phyloP scores from a whole-genome alignment of 2,888 invertebrate genomes.

The Biston stratarius region DNA sequence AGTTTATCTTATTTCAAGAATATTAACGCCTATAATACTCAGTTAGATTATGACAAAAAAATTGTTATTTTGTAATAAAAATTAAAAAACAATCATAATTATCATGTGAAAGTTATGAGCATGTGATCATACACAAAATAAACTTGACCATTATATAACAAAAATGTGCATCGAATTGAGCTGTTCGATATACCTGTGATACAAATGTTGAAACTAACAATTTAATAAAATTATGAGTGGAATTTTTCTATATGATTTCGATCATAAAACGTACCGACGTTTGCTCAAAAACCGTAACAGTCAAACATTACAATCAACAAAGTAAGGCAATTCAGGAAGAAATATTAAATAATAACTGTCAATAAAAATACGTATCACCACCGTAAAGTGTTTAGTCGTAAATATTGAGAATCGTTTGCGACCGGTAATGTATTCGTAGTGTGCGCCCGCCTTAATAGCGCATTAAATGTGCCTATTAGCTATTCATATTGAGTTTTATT shows the following conservation, averaged over 20 bases:
- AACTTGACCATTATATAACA: too few relatives aligned
- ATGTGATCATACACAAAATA: too few relatives aligned
- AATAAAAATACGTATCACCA: constrained; percentile 66
- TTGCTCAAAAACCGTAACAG: constrained; percentile 27
- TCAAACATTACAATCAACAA: constrained; percentile 52
- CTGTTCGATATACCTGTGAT: too few relatives aligned
- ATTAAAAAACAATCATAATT: too few relatives aligned
- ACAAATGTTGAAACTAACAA: too few relatives aligned
- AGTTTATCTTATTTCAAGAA: too few relatives aligned
- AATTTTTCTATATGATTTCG: not conserved
- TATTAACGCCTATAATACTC: too few relatives aligned
- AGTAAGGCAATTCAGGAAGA: constrained; percentile 69
- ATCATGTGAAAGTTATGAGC: too few relatives aligned
- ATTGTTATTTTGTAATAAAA: too few relatives aligned
- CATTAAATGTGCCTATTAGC: constrained; percentile 72
- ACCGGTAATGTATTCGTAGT: constrained; percentile 60
- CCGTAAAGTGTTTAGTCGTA: constrained; percentile 65
- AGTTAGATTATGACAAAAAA: too few relatives aligned
- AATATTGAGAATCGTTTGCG: constrained; percentile 60
- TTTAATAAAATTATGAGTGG: too few relatives aligned
- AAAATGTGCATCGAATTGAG: too few relatives aligned
- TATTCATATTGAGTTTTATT: constrained; percentile 68
- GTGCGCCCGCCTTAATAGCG: constrained; percentile 65
- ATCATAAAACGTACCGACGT: constrained; percentile 12
- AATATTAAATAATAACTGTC: constrained; percentile 74